Evolutionary conservation across 1,140 invertebrate genomes (phyloP), one percentile per base, ranked within the genome.

Genomic region (Papilio helenus): DNA sequence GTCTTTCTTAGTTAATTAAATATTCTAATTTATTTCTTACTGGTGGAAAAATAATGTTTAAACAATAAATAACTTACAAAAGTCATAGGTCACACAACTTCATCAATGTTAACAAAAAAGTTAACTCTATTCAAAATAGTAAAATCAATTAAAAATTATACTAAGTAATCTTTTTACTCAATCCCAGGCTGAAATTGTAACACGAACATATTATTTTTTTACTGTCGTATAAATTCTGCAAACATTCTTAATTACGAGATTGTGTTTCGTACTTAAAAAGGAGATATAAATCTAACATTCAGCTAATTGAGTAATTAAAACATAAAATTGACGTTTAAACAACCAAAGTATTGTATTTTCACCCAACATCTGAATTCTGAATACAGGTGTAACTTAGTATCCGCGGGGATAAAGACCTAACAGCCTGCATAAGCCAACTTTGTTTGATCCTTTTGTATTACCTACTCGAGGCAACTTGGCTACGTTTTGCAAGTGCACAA

Each of bases 341-440:
- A 65, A 65, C 14, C 61, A 29, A 29, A 29, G 12, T 65, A 65
- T 29, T 65, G 23, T 65, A 92, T 90, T 93, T 92, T 90, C 87
- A 79, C 81, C 79, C 51, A 20, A 68, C 61, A 68, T 68, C n/a
- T 20, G 51, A 20, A 55, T 20, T n/a, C n/a, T 55, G 87, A 90
- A 81, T 91, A 92, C 92, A 93, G 90, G 92, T 93, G 90, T 91
- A 90, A 92, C 91, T 91, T 92, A 93, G 88, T 85, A 83, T 86
- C 89, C 86, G 86, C 79, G 87, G 89, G 92, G 85, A 79, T 86
- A 84, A 86, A 86, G 87, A 90, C 88, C 88, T 87, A 90, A 89
- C 88, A 88, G 83, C 86, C 88, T 84, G 86, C 86, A 80, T 83
- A 76, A 80, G 85, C 92, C 91, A 92, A 82, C 80, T 72, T 79